These are phyloP conservation scores for Tridacna crocea DNA, from an alignment of 2,888 invertebrate species.

Conservation along the genomic window DNA sequence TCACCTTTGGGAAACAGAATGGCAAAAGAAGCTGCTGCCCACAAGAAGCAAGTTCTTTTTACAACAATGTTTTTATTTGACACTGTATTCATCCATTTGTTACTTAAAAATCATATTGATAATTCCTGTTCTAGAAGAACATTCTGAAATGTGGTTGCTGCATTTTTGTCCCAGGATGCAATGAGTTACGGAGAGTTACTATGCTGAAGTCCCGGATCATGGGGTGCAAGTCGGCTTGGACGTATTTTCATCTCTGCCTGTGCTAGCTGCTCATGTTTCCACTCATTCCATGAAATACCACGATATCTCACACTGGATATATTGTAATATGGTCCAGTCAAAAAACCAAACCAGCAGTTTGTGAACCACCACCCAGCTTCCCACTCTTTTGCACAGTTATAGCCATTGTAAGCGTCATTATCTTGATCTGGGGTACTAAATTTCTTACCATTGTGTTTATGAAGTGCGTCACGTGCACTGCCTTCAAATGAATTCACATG, in stretches of 20 bases:
- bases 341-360: constrained; percentile 96
- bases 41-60: no score
- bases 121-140: no score
- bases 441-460: constrained; percentile 95
- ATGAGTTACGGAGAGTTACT: background rate
- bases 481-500: constrained; percentile 84
- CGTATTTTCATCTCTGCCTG: constrained; percentile 83
- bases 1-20: no score
- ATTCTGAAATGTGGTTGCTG: no score
- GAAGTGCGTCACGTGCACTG: constrained; percentile 94
- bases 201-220: constrained; percentile 15
- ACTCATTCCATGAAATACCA: constrained; percentile 83
- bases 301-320: constrained; percentile 75
- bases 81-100: no score
- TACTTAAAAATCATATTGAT: no score
- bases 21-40: no score
- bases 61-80: no score
- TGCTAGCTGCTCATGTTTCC: constrained; percentile 82
- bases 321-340: constrained; percentile 94
- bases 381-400: constrained; percentile 96
- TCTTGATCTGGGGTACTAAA: constrained; percentile 96
- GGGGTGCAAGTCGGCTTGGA: constrained; percentile 67
- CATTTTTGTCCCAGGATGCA: no score
- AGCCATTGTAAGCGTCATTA: constrained; percentile 91
- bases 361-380: constrained; percentile 99